These are phyloP conservation scores for Numida meleagris DNA, from an alignment of 2,113 vertebrate species.

Conservation along the genomic window DNA sequence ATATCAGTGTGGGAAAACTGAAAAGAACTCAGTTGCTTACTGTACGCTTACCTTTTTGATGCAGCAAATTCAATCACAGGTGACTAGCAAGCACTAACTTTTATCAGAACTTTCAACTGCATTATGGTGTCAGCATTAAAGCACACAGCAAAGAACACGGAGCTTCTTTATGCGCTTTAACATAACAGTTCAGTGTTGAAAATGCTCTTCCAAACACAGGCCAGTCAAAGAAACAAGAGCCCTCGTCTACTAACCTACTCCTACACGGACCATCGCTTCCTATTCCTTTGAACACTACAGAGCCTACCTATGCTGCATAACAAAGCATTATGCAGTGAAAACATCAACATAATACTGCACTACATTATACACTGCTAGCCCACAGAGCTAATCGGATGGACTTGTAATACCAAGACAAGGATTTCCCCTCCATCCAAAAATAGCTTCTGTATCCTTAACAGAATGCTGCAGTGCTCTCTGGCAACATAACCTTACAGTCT, in stretches of 20 bases:
- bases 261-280: fast-evolving
- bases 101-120: neutral
- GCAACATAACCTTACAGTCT: neutral
- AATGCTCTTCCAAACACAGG: neutral
- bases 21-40: neutral
- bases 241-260: neutral
- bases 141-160: neutral
- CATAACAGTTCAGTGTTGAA: neutral
- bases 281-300: neutral
- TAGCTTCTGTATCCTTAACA: neutral
- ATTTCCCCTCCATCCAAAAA: neutral
- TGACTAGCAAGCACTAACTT: neutral
- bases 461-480: neutral
- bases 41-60: neutral
- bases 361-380: neutral
- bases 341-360: neutral
- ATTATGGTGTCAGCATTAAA: neutral
- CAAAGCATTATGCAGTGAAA: neutral
- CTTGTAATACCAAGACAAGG: neutral
- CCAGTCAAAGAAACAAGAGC: neutral
- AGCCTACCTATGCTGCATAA: neutral
- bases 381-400: neutral
- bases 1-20: neutral
- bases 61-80: neutral
- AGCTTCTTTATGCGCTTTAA: neutral